Percentiles rank a stretch among this genome's conserved stretches.
These are phyloP conservation scores for Rhinogobio ventralis DNA, from an alignment of 2,797 vertebrate genomes.

Conservation along the genomic window DNA sequence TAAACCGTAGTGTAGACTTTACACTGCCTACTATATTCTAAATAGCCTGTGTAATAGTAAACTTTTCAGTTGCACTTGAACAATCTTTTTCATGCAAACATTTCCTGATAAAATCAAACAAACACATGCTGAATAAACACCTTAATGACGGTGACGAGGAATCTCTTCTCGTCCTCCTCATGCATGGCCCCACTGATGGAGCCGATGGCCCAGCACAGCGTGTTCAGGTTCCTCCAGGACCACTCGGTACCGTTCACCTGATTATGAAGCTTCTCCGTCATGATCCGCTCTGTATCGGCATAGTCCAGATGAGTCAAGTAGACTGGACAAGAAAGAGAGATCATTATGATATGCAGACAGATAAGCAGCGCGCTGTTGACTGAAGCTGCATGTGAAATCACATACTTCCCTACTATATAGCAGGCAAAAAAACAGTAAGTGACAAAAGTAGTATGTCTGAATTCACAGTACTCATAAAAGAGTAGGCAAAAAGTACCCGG, in stretches of 20 bases:
- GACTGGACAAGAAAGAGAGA: conserved; percentile 74
- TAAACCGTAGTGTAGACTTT: not conserved
- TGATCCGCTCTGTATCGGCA: conserved; percentile 95
- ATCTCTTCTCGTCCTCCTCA: conserved; percentile 97
- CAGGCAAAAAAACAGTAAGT: not conserved
- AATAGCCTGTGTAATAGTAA: not conserved
- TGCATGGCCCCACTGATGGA: conserved; percentile 99
- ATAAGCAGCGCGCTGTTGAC: not conserved
- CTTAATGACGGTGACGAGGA: conserved; percentile 98
- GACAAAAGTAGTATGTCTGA: not conserved
- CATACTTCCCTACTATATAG: not conserved
- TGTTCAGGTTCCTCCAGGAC: conserved; percentile 99
- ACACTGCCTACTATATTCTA: not conserved
- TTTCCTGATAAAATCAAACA: not conserved
- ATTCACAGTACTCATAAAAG: not conserved
- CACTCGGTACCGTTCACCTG: conserved; percentile 97
- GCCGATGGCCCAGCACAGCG: conserved; percentile 96
- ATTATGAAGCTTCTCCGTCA: conserved; percentile 99
- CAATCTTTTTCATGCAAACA: not conserved
- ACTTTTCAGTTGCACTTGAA: not conserved
- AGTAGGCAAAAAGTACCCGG: not conserved
- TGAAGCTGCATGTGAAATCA: not conserved
- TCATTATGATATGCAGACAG: not conserved
- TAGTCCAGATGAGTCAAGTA: conserved; percentile 98
- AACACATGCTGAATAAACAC: conserved; percentile 66